Evolutionary conservation across 1,140 invertebrate genomes (phyloP), one percentile per base, ranked within the genome.

Genomic region (Nephila pilipes): DNA sequence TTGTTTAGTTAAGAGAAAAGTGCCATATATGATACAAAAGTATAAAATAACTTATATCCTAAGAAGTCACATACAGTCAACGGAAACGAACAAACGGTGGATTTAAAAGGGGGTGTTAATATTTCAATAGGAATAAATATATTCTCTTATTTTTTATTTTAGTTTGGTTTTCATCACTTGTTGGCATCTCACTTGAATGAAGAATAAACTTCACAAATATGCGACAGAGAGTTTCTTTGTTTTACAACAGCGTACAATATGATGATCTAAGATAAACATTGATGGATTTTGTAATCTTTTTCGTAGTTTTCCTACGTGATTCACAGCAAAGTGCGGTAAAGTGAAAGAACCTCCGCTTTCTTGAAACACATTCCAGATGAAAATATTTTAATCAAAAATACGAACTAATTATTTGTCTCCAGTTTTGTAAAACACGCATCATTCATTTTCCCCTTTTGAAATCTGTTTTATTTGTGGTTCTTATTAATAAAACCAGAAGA

Each of bases 1-100:
- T 25, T 8, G 20, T 60, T 22, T n/a, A n/a, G 22, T n/a, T n/a
- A 32, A 32, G 12, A 25, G 25, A 85, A 18, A 80, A 25, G 90
- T 63, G 65, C 46, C 87, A 29, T n/a, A 25, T 38, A 57, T 36
- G 57, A 55, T 91, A 91, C 90, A 91, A 91, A 91, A 91, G 90
- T 91, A 91, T 83, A 91, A 91, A 91, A 91, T 85, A 91, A 85
- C 90, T 85, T 16, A 91, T 91, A 16, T 25, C 65, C 79, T 91
- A 83, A 81, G n/a, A 63, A 63, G 32, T 25, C 79, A 91, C 90
- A 65, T 18, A 83, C 80, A 91, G 58, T 60, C 29, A 46, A 91
- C 18, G 79, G 29, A 65, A 65, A 14, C 25, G 25, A 81, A 22
- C 16, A 46, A 81, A 54, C 65, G 29, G 29, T n/a, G 25, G 65